phyloP scores from a whole-genome alignment of 2,113 vertebrate species.

The Sebastes fasciatus region DNA sequence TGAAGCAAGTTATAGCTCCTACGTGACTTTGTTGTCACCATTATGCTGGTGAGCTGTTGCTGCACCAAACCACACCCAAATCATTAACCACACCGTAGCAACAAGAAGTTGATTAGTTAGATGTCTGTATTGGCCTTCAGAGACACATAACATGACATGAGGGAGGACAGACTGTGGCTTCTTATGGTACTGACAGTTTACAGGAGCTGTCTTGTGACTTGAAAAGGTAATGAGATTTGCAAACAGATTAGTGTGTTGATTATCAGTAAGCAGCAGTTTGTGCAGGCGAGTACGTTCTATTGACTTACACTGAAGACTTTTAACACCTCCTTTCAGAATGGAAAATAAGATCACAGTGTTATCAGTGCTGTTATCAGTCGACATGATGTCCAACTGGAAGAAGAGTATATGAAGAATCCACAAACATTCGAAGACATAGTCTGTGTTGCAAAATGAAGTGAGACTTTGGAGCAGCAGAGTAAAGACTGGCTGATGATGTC shows the following conservation, averaged over 20 bases:
- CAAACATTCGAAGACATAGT: not conserved
- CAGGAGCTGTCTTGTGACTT: not conserved
- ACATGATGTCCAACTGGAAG: not conserved
- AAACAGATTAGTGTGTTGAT: constrained; percentile 7
- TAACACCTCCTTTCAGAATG: not conserved
- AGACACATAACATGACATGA: not conserved
- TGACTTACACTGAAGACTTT: not conserved
- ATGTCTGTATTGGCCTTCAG: not conserved
- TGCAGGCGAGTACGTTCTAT: not conserved
- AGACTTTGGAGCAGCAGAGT: constrained; percentile 11
- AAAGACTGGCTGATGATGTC: constrained; percentile 12
- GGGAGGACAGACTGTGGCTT: not conserved
- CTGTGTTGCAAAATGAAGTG: not conserved
- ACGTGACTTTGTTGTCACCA: not conserved
- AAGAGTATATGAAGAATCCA: not conserved
- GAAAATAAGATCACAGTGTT: too few species aligned
- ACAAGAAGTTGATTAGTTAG: not conserved
- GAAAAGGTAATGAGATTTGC: constrained; percentile 16
- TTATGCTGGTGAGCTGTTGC: not conserved
- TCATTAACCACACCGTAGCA: not conserved
- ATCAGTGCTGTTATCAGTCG: not conserved
- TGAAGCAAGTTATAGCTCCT: constrained; percentile 5
- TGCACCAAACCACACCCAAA: constrained; percentile 6
- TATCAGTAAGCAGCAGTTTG: not conserved
- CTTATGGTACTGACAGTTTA: not conserved